Conservation (phyloP, 2,113 vertebrate genomes). For the Balaeniceps rex region DNA sequence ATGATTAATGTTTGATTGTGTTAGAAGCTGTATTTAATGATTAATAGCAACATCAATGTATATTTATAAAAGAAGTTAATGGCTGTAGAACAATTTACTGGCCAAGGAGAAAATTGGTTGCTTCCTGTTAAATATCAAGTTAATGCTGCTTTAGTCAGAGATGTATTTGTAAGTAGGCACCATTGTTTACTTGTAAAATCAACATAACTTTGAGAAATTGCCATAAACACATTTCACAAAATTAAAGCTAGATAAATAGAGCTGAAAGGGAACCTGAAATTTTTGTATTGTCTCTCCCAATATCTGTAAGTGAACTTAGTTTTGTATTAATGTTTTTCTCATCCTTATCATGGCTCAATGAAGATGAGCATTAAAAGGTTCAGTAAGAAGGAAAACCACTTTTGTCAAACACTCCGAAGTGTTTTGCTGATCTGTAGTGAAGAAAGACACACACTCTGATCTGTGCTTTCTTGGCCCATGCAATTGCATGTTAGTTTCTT, state of each 20-base stretch:
- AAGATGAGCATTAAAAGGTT: background rate
- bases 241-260: background rate
- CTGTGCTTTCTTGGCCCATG: background rate
- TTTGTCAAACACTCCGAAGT: background rate
- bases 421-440: background rate
- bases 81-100: background rate
- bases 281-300: background rate
- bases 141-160: background rate
- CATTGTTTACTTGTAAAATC: background rate
- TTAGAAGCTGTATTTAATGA: constrained; percentile 4
- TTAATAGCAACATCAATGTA: background rate
- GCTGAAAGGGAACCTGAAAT: background rate
- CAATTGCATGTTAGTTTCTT: background rate
- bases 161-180: background rate
- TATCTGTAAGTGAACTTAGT: background rate
- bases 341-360: background rate
- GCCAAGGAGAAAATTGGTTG: background rate
- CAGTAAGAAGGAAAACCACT: background rate
- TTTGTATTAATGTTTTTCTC: background rate
- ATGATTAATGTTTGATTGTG: constrained; percentile 10
- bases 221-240: background rate
- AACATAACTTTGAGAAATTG: background rate
- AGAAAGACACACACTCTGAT: background rate
- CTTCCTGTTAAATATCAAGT: background rate
- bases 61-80: background rate